A percentile compares a stretch with the other conserved stretches of the same genome.
Conservation (phyloP, 2,797 vertebrate genomes). For the Semotilus atromaculatus region DNA sequence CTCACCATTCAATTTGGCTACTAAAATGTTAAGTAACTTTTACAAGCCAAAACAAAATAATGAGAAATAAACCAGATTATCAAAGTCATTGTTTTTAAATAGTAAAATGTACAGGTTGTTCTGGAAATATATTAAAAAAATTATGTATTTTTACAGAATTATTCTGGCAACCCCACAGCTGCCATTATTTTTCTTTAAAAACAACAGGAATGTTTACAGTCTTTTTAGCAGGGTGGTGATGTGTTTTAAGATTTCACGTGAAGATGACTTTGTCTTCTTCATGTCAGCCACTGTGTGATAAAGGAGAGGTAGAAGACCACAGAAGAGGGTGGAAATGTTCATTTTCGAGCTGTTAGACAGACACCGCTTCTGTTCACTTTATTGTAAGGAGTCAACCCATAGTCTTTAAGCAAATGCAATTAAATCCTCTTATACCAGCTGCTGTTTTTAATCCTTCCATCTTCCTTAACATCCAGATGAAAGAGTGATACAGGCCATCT, state of each 20-base stretch:
- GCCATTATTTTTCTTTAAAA: background rate
- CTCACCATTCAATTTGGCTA: no score
- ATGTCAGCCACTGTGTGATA: background rate
- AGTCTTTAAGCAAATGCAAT: constrained; percentile 37
- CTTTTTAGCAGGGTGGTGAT: background rate
- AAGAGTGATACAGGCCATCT: constrained; percentile 29
- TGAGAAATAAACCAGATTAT: no score
- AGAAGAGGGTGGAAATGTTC: constrained; percentile 12
- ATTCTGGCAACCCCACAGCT: background rate
- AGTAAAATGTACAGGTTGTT: no score
- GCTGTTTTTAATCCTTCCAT: constrained; percentile 51
- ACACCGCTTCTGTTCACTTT: constrained; percentile 7
- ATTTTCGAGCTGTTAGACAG: constrained; percentile 27
- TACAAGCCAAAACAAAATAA: no score
- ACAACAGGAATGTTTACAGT: background rate
- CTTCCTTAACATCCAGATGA: constrained; percentile 48
- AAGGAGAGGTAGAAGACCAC: background rate
- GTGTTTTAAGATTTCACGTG: background rate
- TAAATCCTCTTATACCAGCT: constrained; percentile 41
- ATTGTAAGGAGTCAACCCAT: background rate
- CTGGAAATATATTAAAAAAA: no score
- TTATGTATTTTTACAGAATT: background rate
- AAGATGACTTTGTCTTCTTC: constrained; percentile 8
- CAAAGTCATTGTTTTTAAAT: no score
- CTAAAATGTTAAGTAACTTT: no score